These are phyloP conservation scores for Tanaodytes sp. DNA, from an alignment of 2,888 invertebrate species.

Conservation along the genomic window DNA sequence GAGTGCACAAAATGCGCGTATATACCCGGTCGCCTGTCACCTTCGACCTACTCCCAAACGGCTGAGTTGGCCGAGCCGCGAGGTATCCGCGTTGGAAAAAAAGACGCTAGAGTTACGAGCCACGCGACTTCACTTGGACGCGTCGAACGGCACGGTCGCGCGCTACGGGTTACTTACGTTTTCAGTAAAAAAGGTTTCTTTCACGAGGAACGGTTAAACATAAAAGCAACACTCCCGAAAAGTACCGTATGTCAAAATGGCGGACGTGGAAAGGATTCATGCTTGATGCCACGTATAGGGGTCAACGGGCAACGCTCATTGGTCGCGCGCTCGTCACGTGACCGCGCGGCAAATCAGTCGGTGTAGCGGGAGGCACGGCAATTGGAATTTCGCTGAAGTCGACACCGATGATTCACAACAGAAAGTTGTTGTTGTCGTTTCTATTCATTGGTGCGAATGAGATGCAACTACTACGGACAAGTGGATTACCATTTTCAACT, in stretches of 20 bases:
- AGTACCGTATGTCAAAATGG: constrained; percentile 88
- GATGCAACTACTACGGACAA: too few relatives aligned
- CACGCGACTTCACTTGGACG: neutral
- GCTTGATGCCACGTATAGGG: constrained; percentile 86
- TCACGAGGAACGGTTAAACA: constrained; percentile 80
- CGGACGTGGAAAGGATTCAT: constrained; percentile 85
- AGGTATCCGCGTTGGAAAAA: neutral
- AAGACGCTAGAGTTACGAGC: neutral
- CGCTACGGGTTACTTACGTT: constrained; percentile 70
- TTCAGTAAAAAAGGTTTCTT: constrained; percentile 74
- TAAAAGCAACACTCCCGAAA: constrained; percentile 80
- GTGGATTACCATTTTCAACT: too few relatives aligned
- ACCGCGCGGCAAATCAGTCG: constrained; percentile 17
- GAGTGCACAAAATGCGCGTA: neutral
- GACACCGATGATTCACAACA: too few relatives aligned
- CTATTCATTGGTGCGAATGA: too few relatives aligned
- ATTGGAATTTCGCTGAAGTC: too few relatives aligned
- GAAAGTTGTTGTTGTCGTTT: too few relatives aligned
- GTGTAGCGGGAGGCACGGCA: neutral
- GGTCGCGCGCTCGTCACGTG: constrained; percentile 7
- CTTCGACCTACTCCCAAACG: constrained; percentile 68
- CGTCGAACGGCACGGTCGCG: neutral
- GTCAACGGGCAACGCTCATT: constrained; percentile 60
- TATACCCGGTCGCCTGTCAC: constrained; percentile 60
- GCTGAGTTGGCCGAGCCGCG: neutral